phyloP scores from a whole-genome alignment of 2,797 vertebrate species.

The Podarcis lilfordi region DNA sequence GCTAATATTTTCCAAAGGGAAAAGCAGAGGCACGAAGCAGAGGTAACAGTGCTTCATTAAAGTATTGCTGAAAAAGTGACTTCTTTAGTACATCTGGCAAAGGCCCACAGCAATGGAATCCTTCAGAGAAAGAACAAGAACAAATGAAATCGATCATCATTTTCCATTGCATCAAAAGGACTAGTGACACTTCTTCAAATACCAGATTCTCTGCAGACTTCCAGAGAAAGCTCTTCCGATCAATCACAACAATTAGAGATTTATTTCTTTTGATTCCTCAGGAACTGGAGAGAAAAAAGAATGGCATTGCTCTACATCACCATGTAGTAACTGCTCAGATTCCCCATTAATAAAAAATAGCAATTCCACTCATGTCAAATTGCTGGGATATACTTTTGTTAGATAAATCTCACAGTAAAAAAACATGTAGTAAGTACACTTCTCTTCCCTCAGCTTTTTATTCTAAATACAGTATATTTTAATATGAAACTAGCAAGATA shows the following conservation, averaged over 20 bases:
- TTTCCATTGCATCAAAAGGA: not conserved
- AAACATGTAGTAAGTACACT: not conserved
- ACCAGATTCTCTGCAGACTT: not conserved
- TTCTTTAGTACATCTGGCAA: not conserved
- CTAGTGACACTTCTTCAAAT: not conserved
- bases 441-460: not conserved
- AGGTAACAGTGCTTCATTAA: not conserved
- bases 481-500: not conserved
- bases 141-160: not conserved
- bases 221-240: not conserved
- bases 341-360: slow-evolving; percentile 1
- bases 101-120: not conserved
- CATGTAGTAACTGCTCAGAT: not conserved
- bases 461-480: not conserved
- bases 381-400: not conserved
- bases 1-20: not conserved
- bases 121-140: not conserved
- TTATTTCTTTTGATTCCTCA: not conserved
- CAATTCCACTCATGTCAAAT: not conserved
- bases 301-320: not conserved
- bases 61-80: not conserved
- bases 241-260: not conserved
- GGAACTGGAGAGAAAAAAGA: not conserved
- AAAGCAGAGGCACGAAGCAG: not conserved
- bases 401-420: not conserved